A percentile compares a stretch with the other conserved stretches of the same genome.
Conservation (phyloP, 2,797 vertebrate genomes). For the Pogonophryne albipinna region DNA sequence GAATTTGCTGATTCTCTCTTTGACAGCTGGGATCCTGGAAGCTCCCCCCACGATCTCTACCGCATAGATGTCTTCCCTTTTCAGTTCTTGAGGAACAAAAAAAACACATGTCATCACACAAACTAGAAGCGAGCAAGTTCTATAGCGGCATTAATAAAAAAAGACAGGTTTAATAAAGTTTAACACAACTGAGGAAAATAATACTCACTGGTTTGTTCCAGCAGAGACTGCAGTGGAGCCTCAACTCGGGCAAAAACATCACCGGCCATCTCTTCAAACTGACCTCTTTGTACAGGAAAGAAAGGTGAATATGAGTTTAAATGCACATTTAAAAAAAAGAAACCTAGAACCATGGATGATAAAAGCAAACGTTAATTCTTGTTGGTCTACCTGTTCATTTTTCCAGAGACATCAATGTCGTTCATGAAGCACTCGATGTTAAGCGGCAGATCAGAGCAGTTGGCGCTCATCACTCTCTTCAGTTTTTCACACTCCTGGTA, state of each 20-base stretch:
- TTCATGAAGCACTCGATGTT: slow-evolving; percentile 99
- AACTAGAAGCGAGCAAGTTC: background rate
- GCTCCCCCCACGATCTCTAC: slow-evolving; percentile 98
- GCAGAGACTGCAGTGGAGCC: slow-evolving; percentile 90
- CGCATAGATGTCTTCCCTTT: slow-evolving; percentile 97
- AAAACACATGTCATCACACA: background rate
- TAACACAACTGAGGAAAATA: slow-evolving; percentile 3
- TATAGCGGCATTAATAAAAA: background rate
- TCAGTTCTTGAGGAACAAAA: slow-evolving; percentile 85
- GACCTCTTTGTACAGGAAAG: slow-evolving; percentile 80
- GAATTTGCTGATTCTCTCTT: slow-evolving; percentile 96
- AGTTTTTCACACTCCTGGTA: slow-evolving; percentile 98
- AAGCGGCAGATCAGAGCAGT: slow-evolving; percentile 95
- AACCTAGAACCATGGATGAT: background rate
- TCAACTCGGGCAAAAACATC: slow-evolving; percentile 92
- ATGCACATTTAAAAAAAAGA: background rate
- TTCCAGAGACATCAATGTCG: slow-evolving; percentile 94
- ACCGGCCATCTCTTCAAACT: slow-evolving; percentile 94
- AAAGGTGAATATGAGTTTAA: background rate
- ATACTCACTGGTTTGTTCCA: slow-evolving; percentile 95
- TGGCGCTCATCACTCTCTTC: slow-evolving; percentile 98
- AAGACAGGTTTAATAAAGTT: background rate
- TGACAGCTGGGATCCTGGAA: slow-evolving; percentile 94
- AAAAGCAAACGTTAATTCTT: background rate
- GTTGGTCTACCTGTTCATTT: slow-evolving; percentile 92